Percentiles rank a stretch among this genome's conserved stretches.
Evolutionary conservation across 1,140 invertebrate species (phyloP).

Genomic region (Diuraphis noxia): DNA sequence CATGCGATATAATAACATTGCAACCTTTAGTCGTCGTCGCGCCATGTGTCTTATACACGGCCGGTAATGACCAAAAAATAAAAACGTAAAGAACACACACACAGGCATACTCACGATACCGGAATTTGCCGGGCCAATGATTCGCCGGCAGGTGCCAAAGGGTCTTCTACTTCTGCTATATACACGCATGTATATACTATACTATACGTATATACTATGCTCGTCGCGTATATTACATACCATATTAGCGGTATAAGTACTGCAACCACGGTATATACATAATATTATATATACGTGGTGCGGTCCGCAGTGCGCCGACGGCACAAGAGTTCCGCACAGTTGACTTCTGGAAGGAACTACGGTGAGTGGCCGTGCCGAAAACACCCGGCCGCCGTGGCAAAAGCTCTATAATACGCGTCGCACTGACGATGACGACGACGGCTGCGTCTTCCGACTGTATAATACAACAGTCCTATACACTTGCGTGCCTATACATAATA

Average conservation of each 20-base stretch:
- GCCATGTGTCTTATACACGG: slow-evolving; percentile 32
- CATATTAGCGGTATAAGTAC: no score
- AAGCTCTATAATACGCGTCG: not conserved
- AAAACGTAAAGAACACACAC: slow-evolving; percentile 4
- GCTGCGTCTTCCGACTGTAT: not conserved
- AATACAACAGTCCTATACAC: not conserved
- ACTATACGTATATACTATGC: not conserved
- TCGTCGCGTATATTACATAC: not conserved
- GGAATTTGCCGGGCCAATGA: slow-evolving; percentile 50
- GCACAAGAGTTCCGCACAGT: slow-evolving; percentile 50
- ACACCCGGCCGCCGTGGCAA: slow-evolving; percentile 43
- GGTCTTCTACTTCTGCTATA: not conserved
- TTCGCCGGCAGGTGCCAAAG: slow-evolving; percentile 44
- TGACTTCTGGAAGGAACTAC: slow-evolving; percentile 51
- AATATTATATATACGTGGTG: no score
- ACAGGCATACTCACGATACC: not conserved
- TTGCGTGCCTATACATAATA: no score
- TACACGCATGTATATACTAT: not conserved
- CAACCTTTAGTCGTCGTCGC: not conserved
- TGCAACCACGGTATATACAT: not conserved
- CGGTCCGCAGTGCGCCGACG: not conserved
- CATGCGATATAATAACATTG: not conserved
- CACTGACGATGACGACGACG: not conserved
- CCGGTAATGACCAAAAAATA: slow-evolving; percentile 16
- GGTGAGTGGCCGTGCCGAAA: slow-evolving; percentile 35